Conservation (phyloP, 2,113 vertebrate species). For the Heterocephalus glaber region DNA sequence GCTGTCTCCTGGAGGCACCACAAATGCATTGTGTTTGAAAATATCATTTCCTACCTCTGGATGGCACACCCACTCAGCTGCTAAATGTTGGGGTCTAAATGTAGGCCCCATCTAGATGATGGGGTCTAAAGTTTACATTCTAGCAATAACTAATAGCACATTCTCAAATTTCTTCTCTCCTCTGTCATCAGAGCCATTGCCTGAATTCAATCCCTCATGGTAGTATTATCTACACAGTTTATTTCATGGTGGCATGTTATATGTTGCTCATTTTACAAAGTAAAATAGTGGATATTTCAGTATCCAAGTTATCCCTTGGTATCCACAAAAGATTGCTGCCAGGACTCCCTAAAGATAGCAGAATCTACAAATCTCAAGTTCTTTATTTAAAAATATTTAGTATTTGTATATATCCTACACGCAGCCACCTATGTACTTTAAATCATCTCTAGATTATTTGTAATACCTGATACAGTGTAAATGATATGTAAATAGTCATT, state of each 20-base stretch:
- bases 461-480: not conserved
- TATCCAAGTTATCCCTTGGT: not conserved
- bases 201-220: not conserved
- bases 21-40: not conserved
- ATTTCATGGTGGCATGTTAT: not conserved
- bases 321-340: not conserved
- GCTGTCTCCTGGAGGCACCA: not conserved
- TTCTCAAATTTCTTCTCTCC: not conserved
- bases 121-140: too few relatives aligned
- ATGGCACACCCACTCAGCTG: not conserved
- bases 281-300: not conserved
- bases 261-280: conserved; percentile 13
- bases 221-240: not conserved
- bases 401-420: not conserved
- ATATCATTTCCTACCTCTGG: not conserved
- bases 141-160: not conserved
- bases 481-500: too few relatives aligned
- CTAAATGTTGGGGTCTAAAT: too few relatives aligned
- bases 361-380: not conserved
- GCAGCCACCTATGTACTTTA: not conserved
- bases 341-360: not conserved
- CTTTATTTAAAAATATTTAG: not conserved
- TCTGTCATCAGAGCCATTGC: not conserved
- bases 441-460: not conserved
- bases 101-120: too few relatives aligned